Conservation (phyloP, 2,888 invertebrate genomes). For the Octodonta nipae region DNA sequence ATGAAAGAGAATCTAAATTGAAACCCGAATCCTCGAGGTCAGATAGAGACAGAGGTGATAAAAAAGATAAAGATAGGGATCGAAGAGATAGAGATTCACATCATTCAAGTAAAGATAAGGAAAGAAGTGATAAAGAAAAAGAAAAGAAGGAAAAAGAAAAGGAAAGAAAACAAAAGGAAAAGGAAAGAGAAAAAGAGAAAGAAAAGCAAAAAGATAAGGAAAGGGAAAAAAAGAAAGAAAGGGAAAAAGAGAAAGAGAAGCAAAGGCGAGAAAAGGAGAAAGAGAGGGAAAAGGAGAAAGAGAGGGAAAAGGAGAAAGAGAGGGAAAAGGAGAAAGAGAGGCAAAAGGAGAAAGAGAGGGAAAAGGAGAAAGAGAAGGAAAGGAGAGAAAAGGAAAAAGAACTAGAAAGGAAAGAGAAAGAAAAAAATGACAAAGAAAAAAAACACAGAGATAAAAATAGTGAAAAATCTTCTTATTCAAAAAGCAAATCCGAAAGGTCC, state of each 20-base stretch:
- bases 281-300: no score
- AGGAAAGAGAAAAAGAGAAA: no score
- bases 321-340: conserved; percentile 9
- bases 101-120: conserved; percentile 2
- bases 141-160: conserved; percentile 1
- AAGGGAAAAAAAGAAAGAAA: conserved; percentile 1
- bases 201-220: no score
- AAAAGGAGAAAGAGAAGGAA: no score
- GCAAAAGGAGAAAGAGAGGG: conserved; percentile 9
- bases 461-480: conserved; percentile 6
- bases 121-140: not conserved
- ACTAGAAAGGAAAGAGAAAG: not conserved
- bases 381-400: no score
- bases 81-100: no score
- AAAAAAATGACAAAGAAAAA: not conserved
- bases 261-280: no score
- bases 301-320: not conserved
- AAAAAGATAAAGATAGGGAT: no score
- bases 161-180: no score
- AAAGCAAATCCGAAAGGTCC: conserved; percentile 7
- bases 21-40: conserved; percentile 6
- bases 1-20: conserved; percentile 5
- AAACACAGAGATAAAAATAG: no score
- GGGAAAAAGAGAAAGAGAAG: no score
- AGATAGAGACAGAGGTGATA: no score